Conservation (phyloP, 1,140 invertebrate genomes). For the Saxidomus purpurata region DNA sequence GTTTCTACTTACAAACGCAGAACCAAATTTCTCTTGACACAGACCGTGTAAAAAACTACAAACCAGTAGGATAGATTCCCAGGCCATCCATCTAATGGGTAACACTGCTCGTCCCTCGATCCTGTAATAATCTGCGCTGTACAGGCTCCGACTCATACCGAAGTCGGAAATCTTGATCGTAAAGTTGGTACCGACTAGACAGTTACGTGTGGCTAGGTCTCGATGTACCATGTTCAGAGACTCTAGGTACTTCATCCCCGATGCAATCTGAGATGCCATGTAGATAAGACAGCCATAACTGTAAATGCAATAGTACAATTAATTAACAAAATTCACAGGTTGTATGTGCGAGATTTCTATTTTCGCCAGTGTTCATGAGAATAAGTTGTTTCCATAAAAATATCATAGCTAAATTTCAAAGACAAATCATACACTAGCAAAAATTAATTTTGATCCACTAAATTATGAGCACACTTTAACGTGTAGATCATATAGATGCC, state of each 20-base stretch:
- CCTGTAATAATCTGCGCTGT: slow-evolving; percentile 93
- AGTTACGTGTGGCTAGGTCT: slow-evolving; percentile 93
- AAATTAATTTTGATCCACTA: no score
- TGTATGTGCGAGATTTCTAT: no score
- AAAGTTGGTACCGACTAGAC: slow-evolving; percentile 94
- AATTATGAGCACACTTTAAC: no score
- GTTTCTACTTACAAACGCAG: no score
- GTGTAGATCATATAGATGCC: no score
- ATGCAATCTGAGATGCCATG: slow-evolving; percentile 94
- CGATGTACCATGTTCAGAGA: slow-evolving; percentile 93
- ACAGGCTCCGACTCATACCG: slow-evolving; percentile 95
- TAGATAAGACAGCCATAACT: slow-evolving; percentile 94
- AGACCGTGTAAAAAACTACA: not conserved
- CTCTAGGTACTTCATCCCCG: slow-evolving; percentile 96
- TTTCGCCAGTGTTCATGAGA: no score
- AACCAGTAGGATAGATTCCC: slow-evolving; percentile 94
- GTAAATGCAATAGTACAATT: slow-evolving; percentile 75
- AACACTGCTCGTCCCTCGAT: slow-evolving; percentile 93
- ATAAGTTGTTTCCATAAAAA: no score
- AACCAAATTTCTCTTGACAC: no score
- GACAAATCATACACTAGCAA: no score
- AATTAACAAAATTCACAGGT: no score
- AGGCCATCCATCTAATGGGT: slow-evolving; percentile 96
- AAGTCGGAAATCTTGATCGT: slow-evolving; percentile 97
- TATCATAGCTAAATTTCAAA: no score